Evolutionary conservation across 2,113 vertebrate species (phyloP).

Genomic region (Calyptomena viridis): DNA sequence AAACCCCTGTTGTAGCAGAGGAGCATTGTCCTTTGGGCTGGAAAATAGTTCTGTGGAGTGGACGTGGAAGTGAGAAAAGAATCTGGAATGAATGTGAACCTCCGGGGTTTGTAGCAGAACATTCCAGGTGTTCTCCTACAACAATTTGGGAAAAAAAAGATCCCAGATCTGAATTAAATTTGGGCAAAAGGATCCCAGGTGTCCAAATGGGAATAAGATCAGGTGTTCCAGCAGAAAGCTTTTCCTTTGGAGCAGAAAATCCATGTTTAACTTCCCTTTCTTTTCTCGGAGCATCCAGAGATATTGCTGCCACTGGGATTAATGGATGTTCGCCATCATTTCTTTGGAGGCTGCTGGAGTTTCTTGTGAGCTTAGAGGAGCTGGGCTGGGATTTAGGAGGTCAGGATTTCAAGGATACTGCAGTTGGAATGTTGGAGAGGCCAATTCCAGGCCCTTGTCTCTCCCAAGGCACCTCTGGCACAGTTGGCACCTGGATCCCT

Average conservation of each 20-base stretch:
- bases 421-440: background rate
- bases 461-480: slow-evolving; percentile 6
- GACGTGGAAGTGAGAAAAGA: background rate
- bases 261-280: background rate
- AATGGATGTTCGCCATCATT: background rate
- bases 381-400: background rate
- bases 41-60: background rate
- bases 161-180: background rate
- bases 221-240: background rate
- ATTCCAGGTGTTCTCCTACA: background rate
- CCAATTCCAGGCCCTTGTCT: background rate
- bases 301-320: background rate
- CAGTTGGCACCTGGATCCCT: background rate
- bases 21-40: background rate
- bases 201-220: background rate
- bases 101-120: background rate
- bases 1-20: background rate
- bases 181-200: background rate
- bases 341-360: background rate
- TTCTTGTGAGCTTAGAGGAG: background rate
- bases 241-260: background rate
- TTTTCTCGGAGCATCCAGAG: background rate
- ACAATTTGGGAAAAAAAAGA: background rate
- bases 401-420: background rate
- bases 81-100: background rate